Evolutionary conservation across 2,797 vertebrate species (phyloP), one percentile per base, ranked within the genome.

Genomic region (Clarias laeviceps): DNA sequence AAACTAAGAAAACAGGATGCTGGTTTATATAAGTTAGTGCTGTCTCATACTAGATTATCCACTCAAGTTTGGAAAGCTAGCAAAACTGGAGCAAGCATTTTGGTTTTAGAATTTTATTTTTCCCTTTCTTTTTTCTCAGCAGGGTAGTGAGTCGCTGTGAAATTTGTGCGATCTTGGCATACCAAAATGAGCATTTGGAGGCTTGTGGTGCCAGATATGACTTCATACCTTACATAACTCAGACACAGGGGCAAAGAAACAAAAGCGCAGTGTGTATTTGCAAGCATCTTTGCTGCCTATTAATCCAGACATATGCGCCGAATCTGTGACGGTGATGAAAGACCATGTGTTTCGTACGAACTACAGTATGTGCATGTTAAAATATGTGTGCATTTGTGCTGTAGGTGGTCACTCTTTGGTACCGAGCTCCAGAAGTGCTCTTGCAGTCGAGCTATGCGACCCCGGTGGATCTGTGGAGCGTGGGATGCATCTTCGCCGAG

Each of bases 361-460:
- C 14, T 27, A 14, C 50, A 11, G 24, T 7, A 6, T 57, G n/a
- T 84, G 62, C 37, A 37, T 78, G 24, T 84, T 22, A 37, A 32
- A n/a, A 18, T 29, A 14, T 37, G 8, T 82, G 54, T 86, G 54
- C 80, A 0, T 84, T 68, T 87, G 80, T 81, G 20, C 88, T 88
- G 37, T 32, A 97, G 97, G 97, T 97, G 79, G 97, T 97, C 91
- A 97, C 97, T 0, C 92, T 97, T 91, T 97, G 97, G 97, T 97
- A 97, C 91, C 93, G 97, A 89, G 97, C 97, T 70, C 97, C 97
- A 27, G 97, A 97, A 92, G 97, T 97, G 89, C 90, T 97, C 88
- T 96, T 97, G 78, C 97, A 97, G 93, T 97, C 97, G 91, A 97
- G 97, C 91, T 97, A 97, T 1, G 97, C 97, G 90, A 97, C 97